Base-by-base conservation (phyloP, 2,888 invertebrate species). In the Napeogenes sylphis region DNA sequence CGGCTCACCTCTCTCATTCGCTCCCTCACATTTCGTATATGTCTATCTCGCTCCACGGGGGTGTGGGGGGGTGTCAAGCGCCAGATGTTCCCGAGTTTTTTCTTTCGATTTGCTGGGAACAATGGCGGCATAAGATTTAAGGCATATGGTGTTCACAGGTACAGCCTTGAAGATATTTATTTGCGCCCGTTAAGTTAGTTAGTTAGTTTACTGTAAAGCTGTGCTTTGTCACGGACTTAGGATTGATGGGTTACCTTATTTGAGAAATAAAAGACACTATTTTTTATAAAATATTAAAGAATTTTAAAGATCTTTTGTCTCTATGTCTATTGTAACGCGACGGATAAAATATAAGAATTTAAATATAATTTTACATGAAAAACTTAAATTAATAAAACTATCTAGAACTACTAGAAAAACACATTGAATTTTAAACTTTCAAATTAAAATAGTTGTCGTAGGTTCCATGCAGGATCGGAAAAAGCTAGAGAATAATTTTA, bases 31-130 rank as follows among this genome's bases (percentile, higher is more conserved):
- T 4, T 4, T 10, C 10, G 8, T 8, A 21, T 75, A 68, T 68
- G 4, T 13, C 72, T 45, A 67, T 81, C 79, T 72, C 78, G 45
- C 66, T 74, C 70, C 62, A 54, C 74, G 79, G 76, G 81, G 81
- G 79, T 75, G 78, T 74, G 69, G 72, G 75, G 77, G 82, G 80
- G 81, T 79, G 81, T 74, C 71, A 66, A 71, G 66, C 78, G 80
- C 78, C 84, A 84, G 84, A 84, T 84, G 84, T 83, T 83, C 70
- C 65, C 70, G 66, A 69, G 73, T 51, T 51, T 51, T 70, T 71
- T 65, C 69, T 68, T 77, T 77, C 75, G 78, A 72, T 75, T 80
- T 76, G 74, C 71, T 69, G 70, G 64, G 75, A 76, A 83, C 83
- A 83, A 83, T 83, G 80, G 76, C 59, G 71, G 70, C 70, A 59